A percentile compares a stretch with the other conserved stretches of the same genome.
Conservation (phyloP, 2,797 vertebrate genomes). For the Lophotriccus pileatus region DNA sequence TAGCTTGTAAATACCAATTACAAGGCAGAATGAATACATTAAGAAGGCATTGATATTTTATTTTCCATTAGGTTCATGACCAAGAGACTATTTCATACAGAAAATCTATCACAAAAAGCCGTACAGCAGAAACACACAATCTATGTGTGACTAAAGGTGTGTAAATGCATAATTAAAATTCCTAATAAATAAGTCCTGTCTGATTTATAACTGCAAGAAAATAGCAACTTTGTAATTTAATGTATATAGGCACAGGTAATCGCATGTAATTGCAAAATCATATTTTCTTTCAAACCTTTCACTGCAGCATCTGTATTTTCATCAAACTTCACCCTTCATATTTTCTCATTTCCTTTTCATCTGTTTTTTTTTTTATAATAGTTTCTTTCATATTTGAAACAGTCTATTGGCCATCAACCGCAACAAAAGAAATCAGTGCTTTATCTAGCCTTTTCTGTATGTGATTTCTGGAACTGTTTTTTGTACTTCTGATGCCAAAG, state of each 20-base stretch:
- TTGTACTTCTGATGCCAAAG: not conserved
- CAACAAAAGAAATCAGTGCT: not conserved
- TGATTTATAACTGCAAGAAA: not conserved
- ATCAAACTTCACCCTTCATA: not conserved
- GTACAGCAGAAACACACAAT: not conserved
- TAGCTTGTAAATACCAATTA: conserved; percentile 56
- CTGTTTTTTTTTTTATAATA: conserved; percentile 5
- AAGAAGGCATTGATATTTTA: conserved; percentile 39
- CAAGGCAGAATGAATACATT: conserved; percentile 29
- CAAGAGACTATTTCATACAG: conserved; percentile 27
- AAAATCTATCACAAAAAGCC: not conserved
- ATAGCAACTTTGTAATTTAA: not conserved
- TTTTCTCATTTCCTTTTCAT: not conserved
- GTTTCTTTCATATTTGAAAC: not conserved
- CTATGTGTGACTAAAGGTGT: not conserved
- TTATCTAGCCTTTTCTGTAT: not conserved
- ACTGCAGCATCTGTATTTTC: not conserved
- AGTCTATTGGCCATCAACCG: not conserved
- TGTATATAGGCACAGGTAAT: not conserved
- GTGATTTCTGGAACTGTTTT: not conserved
- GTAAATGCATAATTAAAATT: conserved; percentile 11
- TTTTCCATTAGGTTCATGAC: conserved; percentile 32
- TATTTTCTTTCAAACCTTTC: not conserved
- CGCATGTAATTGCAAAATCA: not conserved
- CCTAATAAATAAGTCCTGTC: not conserved